phyloP scores from a whole-genome alignment of 92 coral and sea anemone species.

The Epizoanthus illoricatus region DNA sequence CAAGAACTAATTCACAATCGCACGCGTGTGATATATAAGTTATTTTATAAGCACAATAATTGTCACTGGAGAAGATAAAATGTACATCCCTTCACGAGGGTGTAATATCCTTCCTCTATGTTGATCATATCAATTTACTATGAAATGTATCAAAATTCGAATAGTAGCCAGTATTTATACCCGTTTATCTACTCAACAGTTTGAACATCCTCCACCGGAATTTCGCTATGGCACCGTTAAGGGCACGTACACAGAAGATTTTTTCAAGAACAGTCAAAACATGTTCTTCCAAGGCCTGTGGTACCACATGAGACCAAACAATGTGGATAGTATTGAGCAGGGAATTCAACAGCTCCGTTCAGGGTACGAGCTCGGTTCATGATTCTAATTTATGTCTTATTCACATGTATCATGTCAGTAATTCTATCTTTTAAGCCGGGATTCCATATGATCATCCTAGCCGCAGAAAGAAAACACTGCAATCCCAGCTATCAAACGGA shows the following conservation, averaged over 20 bases:
- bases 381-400: neutral
- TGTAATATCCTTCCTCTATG: neutral
- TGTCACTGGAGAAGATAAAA: too few species aligned
- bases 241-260: conserved; percentile 86
- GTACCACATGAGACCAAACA: conserved; percentile 73
- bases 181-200: conserved; percentile 34
- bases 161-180: neutral
- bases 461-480: too few species aligned
- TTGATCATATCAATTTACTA: too few species aligned
- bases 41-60: too few species aligned
- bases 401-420: too few species aligned
- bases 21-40: too few species aligned
- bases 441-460: too few species aligned
- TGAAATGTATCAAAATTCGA: neutral
- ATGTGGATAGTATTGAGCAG: conserved; percentile 63
- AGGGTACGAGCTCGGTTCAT: conserved; percentile 50
- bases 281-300: conserved; percentile 73
- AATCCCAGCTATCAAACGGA: too few species aligned
- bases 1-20: too few species aligned
- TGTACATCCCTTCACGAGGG: neutral
- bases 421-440: too few species aligned
- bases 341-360: conserved; percentile 69
- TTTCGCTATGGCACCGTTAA: conserved; percentile 75
- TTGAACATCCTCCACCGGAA: conserved; percentile 76
- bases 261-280: conserved; percentile 72